Evolutionary conservation across 1,140 invertebrate species (phyloP), one percentile per base, ranked within the genome.

Genomic region (Ceratosolen fusciceps): DNA sequence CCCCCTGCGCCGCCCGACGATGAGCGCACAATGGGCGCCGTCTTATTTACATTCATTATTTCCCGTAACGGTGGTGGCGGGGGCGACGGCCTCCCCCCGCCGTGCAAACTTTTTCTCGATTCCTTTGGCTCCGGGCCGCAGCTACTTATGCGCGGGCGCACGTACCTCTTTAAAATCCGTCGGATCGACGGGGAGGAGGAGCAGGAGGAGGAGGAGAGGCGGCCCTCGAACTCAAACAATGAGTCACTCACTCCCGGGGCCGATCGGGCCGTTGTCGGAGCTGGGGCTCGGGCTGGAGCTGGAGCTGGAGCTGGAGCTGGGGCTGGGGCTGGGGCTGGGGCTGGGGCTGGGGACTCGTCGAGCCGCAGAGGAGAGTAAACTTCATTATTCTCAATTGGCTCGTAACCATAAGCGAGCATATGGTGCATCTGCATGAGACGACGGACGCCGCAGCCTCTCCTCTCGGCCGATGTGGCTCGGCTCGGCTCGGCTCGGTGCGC

Each of bases 311-410:
- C 24, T 24, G 9, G n/a, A 5, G 58, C 12, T 29, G 7, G 58
- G 8, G 3, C 12, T 24, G n/a, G 8, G 52, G 52, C 4, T 24
- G 52, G n/a, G 5, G 39, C 5, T 4, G 3, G n/a, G 16, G 52
- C 14, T 24, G 52, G 52, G 8, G 52, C 52, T 8, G 21, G 52
- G 52, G 52, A 37, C 19, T 16, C 10, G 39, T 5, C 31, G 19
- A 19, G 21, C 10, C 8, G 67, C 37, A 16, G 67, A 21, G 14
- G 43, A 62, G 24, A 68, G 58, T 19, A 68, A 79, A 79, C 58
- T 79, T 80, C 72, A 80, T 80, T 80, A 80, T 80, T 80, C 78
- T 74, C 78, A 80, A 80, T 80, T 80, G 78, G 58, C 77, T 47
- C 54, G 77, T 54, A 49, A 71, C 52, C 68, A 58, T 70, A 70